Percentiles rank a stretch among this genome's conserved stretches.
These are phyloP conservation scores for Scaptomyza graminum DNA, from an alignment of 1,140 invertebrate species.

Conservation along the genomic window DNA sequence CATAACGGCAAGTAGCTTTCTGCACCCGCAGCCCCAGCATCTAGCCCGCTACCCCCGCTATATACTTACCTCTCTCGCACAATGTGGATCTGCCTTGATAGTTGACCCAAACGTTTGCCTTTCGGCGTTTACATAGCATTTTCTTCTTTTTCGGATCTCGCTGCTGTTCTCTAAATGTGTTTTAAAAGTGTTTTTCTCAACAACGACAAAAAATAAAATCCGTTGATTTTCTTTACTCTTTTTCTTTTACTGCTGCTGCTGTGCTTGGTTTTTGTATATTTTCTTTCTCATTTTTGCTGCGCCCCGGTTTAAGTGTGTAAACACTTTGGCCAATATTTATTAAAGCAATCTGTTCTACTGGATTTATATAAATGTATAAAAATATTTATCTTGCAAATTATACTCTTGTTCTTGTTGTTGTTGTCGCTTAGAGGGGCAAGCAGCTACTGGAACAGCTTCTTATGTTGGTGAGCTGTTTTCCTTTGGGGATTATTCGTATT, in stretches of 20 bases:
- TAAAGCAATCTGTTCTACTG: slow-evolving; percentile 73
- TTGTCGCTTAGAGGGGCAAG: neutral
- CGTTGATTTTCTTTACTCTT: slow-evolving; percentile 56
- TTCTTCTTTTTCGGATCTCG: neutral
- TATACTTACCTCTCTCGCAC: neutral
- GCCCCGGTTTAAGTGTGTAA: slow-evolving; percentile 49
- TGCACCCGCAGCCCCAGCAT: neutral
- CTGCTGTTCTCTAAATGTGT: slow-evolving; percentile 73
- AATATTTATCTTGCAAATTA: slow-evolving; percentile 74
- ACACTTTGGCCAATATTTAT: slow-evolving; percentile 71
- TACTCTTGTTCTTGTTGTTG: slow-evolving; percentile 21
- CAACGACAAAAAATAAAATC: slow-evolving; percentile 29
- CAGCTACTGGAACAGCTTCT: neutral
- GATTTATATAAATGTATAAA: slow-evolving; percentile 59
- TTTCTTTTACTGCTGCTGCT: neutral
- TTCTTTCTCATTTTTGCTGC: slow-evolving; percentile 15
- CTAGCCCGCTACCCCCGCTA: neutral
- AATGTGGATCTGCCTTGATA: slow-evolving; percentile 27
- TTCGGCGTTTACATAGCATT: slow-evolving; percentile 64
- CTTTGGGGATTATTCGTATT: slow-evolving; percentile 2
- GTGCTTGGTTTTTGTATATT: slow-evolving; percentile 17
- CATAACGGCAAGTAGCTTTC: slow-evolving; percentile 38
- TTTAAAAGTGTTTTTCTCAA: slow-evolving; percentile 72
- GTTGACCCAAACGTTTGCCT: slow-evolving; percentile 68
- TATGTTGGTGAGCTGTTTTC: slow-evolving; percentile 25